Evolutionary conservation across 2,113 vertebrate species (phyloP), one percentile per base, ranked within the genome.

Genomic region (Engraulis encrasicolus): DNA sequence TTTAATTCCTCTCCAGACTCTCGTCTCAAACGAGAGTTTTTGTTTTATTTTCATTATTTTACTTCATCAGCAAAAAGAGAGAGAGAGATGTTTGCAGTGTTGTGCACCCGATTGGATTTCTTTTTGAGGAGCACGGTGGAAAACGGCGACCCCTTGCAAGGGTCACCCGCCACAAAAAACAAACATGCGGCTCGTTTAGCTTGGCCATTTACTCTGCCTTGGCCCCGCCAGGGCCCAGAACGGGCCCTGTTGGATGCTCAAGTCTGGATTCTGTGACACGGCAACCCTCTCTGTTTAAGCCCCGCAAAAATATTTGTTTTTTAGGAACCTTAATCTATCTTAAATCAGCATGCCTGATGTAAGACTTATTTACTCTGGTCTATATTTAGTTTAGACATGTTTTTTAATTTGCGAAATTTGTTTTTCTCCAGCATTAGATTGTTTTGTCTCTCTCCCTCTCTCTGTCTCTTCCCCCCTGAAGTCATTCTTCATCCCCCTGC

Each of bases 151-250:
- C 61, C 58, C 23, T 34, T 17, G 31, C 14, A 78, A 54, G 78
- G 83, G 78, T 78, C 78, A 84, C 83, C 83, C 78, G 61, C 83
- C 81, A 66, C 78, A 38, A 86, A n/a, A 82, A 82, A 83, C 79
- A 85, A 86, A 88, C 85, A 88, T 2, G 74, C 20, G 45, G 78
- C 52, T 7, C 3, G 82, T 84, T 83, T 84, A 78, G 78, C 48
- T 83, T 85, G 82, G 84, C 71, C 15, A 6, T 27, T 12, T 48
- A 34, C 9, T 15, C 31, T 6, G 49, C 36, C 45, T 40, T n/a
- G 79, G 54, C 38, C 82, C 78, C 12, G 66, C 31, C 15, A 1
- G 27, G 14, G 27, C 66, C n/a, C 27, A 74, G 31, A 74, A 74
- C 15, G 27, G 34, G n/a, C n/a, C n/a, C n/a, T 74, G 66, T 31